Evolutionary conservation across 2,797 vertebrate species (phyloP).

Genomic region (Darevskia nairensis): DNA sequence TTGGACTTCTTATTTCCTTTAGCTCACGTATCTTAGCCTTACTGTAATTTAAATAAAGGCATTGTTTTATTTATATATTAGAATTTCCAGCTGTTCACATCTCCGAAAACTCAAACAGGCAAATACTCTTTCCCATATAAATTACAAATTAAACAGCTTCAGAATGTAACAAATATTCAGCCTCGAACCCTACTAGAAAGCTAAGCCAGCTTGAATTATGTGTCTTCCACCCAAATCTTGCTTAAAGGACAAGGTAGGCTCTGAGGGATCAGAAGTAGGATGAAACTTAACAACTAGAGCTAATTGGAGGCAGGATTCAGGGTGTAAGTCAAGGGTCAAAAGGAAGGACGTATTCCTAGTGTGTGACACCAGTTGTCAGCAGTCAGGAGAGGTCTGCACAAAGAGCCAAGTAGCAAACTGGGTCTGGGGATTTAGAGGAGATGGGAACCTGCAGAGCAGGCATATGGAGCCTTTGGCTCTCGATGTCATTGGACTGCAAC

Average conservation of each 20-base stretch:
- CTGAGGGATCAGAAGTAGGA: not conserved
- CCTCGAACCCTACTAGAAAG: not conserved
- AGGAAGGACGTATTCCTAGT: not conserved
- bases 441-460: no score
- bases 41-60: slow-evolving; percentile 1
- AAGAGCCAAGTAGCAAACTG: not conserved
- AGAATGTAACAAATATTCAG: not conserved
- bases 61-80: not conserved
- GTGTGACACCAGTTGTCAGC: not conserved
- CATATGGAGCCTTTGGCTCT: no score
- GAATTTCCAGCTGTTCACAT: not conserved
- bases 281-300: not conserved
- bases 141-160: not conserved
- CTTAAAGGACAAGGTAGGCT: not conserved
- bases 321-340: not conserved
- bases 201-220: not conserved
- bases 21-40: not conserved
- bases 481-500: no score
- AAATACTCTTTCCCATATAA: not conserved
- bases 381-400: not conserved
- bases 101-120: not conserved
- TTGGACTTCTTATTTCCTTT: slow-evolving; percentile 15
- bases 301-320: not conserved
- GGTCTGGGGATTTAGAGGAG: not conserved
- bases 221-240: not conserved